These are phyloP conservation scores for Chloroceryle aenea DNA, from an alignment of 2,113 vertebrate species.

Conservation along the genomic window DNA sequence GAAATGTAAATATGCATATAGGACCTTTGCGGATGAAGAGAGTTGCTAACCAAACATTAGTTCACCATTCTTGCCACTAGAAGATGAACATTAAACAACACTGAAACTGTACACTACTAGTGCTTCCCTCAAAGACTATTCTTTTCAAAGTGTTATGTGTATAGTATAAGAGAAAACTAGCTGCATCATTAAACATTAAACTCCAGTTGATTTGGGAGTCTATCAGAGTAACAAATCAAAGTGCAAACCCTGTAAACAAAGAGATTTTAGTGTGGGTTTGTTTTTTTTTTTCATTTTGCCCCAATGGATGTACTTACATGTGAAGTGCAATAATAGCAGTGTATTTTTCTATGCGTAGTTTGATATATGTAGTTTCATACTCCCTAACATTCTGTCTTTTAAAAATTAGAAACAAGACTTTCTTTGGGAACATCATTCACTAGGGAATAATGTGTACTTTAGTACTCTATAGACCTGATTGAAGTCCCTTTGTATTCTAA, in stretches of 20 bases:
- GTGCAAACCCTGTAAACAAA: background rate
- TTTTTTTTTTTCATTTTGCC: background rate
- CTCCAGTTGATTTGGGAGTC: background rate
- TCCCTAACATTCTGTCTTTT: background rate
- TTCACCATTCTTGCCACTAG: background rate
- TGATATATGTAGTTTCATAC: background rate
- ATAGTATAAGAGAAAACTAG: background rate
- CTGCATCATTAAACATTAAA: background rate
- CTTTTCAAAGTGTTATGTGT: background rate
- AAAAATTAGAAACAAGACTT: background rate
- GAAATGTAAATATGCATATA: background rate
- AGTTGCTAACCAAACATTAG: background rate
- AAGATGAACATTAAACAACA: background rate
- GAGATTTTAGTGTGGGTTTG: background rate
- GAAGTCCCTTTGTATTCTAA: background rate
- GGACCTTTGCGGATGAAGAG: background rate
- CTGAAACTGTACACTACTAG: background rate
- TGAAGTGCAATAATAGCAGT: background rate
- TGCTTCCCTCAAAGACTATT: background rate
- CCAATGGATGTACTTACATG: rapidly evolving
- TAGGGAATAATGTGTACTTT: rapidly evolving
- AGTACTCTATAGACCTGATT: background rate
- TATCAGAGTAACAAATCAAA: background rate
- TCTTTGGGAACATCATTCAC: background rate
- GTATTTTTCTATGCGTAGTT: background rate